phyloP scores from a whole-genome alignment of 1,140 invertebrate species.

The Drosophila hydei region DNA sequence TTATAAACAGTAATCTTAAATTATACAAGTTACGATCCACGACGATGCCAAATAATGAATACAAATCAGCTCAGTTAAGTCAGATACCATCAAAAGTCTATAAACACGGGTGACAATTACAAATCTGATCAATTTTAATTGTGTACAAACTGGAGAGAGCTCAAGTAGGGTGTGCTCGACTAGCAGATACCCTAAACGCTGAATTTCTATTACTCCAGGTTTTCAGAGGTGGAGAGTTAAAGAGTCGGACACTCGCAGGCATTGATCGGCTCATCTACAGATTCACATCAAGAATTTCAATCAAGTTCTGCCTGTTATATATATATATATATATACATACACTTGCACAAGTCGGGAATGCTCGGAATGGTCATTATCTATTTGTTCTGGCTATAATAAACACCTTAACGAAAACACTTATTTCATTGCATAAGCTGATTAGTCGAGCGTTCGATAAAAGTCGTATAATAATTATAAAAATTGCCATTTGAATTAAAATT shows the following conservation, averaged over 20 bases:
- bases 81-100: conserved; percentile 6
- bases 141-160: too few relatives aligned
- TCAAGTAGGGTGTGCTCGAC: too few relatives aligned
- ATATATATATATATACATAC: too few relatives aligned
- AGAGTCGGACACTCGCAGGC: too few relatives aligned
- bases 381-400: too few relatives aligned
- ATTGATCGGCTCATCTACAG: not conserved
- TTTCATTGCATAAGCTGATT: not conserved
- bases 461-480: not conserved
- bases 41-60: not conserved
- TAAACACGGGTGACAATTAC: conserved; percentile 1
- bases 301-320: too few relatives aligned
- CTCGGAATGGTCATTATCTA: too few relatives aligned
- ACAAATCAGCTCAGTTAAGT: conserved; percentile 1
- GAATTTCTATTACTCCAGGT: too few relatives aligned
- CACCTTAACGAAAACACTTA: too few relatives aligned
- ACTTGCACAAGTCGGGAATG: too few relatives aligned
- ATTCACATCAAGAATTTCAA: not conserved
- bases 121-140: not conserved
- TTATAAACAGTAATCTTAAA: conserved; percentile 27
- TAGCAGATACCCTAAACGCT: too few relatives aligned
- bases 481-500: conserved; percentile 1
- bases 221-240: too few relatives aligned
- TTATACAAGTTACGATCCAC: conserved; percentile 13
- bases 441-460: not conserved